Base-by-base conservation (phyloP, 1,140 invertebrate species). In the Ylistrum balloti region DNA sequence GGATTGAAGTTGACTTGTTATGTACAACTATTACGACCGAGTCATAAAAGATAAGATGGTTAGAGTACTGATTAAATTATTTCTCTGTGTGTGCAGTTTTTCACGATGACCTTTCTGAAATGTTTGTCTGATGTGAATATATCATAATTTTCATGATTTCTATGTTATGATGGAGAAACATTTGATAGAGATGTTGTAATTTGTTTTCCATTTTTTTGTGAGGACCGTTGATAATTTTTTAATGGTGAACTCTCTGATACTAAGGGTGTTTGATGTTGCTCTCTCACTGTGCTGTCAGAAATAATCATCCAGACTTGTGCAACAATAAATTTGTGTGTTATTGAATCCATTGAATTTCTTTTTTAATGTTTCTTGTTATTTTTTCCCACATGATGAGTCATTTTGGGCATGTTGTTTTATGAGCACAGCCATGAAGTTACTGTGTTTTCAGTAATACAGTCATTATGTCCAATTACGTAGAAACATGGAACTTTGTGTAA, bases 1-100 rank as follows among this genome's bases (percentile, higher is more conserved):
- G 9, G 56, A 74, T 74, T n/a, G 56, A 74, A 74, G 56, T 28
- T 74, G 56, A 74, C 56, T 74, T 74, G n/a, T 74, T 74, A 74
- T 74, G 22, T 22, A 5, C 7, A 74, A 74, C 56, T 74, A 74
- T 74, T 11, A 5, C 0, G 56, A 28, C 56, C 28, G 56, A 0
- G 13, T 74, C 22, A 74, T 74, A n/a, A 7, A 28, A 28, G 56
- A 74, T n/a, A 28, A n/a, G 22, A 74, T 74, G 56, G 9, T n/a
- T 74, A 28, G 56, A n/a, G 56, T 7, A 17, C 28, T 28, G n/a
- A n/a, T 74, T 28, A 11, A 28, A 28, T 74, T 74, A 17, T n/a
- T 74, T 5, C 28, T 74, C 56, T 28, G 56, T 17, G n/a, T 5
- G 28, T 17, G 3, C 56, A 28, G 0, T 74, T 74, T 28, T 74